Conservation (phyloP, 1,140 invertebrate species). For the Ganaspis sp. region DNA sequence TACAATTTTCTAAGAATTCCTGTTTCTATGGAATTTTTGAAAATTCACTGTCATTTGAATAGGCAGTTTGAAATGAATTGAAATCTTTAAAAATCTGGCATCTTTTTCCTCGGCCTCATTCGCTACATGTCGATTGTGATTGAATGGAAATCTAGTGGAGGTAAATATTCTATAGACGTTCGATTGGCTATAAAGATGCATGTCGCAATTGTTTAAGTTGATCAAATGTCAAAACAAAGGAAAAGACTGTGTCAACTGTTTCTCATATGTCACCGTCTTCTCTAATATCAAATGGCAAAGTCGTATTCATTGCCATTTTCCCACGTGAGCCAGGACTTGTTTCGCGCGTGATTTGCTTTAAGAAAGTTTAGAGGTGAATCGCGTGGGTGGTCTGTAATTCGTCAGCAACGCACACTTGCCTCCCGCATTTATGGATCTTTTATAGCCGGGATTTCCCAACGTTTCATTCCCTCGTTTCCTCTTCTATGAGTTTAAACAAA, state of each 20-base stretch:
- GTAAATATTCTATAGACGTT: neutral
- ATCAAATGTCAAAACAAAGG: neutral
- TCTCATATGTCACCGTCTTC: conserved; percentile 7
- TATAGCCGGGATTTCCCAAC: conserved; percentile 56
- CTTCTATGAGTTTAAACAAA: conserved; percentile 8
- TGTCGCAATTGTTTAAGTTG: neutral
- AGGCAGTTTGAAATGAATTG: too few relatives aligned
- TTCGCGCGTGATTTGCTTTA: conserved; percentile 32
- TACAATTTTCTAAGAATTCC: too few relatives aligned
- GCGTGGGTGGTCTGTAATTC: conserved; percentile 55
- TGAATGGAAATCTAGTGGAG: neutral
- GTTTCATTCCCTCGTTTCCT: conserved; percentile 33
- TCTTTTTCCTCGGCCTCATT: too few relatives aligned
- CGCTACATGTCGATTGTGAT: neutral
- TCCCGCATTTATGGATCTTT: conserved; percentile 48
- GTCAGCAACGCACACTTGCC: conserved; percentile 5
- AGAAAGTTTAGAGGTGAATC: conserved; percentile 40
- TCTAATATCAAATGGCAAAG: conserved; percentile 3
- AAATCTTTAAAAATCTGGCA: too few relatives aligned
- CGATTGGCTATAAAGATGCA: neutral
- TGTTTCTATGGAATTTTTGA: too few relatives aligned
- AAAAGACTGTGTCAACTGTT: neutral
- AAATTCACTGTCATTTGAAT: too few relatives aligned
- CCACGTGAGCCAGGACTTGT: conserved; percentile 24
- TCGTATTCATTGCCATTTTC: conserved; percentile 23